Conservation (phyloP, 1,140 invertebrate species). For the Diploscapter pachys region DNA sequence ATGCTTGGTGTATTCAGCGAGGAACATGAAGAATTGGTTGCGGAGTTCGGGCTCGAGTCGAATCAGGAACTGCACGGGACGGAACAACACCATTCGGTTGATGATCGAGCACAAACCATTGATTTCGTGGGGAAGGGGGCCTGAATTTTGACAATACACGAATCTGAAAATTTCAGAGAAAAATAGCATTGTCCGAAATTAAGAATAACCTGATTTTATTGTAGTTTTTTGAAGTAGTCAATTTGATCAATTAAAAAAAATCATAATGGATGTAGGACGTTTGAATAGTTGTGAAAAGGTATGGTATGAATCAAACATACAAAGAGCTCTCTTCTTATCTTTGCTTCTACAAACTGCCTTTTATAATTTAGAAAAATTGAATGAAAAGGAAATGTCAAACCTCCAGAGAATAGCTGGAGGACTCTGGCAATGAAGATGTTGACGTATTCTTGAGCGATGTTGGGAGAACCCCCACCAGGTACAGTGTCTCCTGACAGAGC, state of each 20-base stretch:
- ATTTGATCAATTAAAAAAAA: too few relatives aligned
- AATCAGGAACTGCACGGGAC: conserved; percentile 20
- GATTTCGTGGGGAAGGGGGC: conserved; percentile 12
- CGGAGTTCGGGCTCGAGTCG: conserved; percentile 4
- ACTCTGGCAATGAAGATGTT: conserved; percentile 17
- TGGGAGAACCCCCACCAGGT: not conserved
- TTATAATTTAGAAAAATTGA: too few relatives aligned
- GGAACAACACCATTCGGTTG: conserved; percentile 26
- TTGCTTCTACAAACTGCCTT: not conserved
- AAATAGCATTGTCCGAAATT: too few relatives aligned
- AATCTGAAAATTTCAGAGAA: not conserved
- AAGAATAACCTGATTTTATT: not conserved
- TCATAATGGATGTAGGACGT: too few relatives aligned
- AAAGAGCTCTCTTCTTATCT: not conserved
- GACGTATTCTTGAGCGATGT: conserved; percentile 13
- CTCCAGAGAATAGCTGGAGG: conserved; percentile 11
- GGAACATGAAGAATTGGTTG: conserved; percentile 19
- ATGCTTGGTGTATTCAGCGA: conserved; percentile 22
- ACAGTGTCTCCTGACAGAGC: conserved; percentile 21
- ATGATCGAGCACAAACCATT: conserved; percentile 23
- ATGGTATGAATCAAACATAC: not conserved
- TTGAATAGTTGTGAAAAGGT: too few relatives aligned
- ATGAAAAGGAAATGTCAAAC: not conserved
- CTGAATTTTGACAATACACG: not conserved
- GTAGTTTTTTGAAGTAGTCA: not conserved